A percentile compares a stretch with the other conserved stretches of the same genome.
Evolutionary conservation across 2,888 invertebrate species (phyloP).

Genomic region (Cenopis cana): DNA sequence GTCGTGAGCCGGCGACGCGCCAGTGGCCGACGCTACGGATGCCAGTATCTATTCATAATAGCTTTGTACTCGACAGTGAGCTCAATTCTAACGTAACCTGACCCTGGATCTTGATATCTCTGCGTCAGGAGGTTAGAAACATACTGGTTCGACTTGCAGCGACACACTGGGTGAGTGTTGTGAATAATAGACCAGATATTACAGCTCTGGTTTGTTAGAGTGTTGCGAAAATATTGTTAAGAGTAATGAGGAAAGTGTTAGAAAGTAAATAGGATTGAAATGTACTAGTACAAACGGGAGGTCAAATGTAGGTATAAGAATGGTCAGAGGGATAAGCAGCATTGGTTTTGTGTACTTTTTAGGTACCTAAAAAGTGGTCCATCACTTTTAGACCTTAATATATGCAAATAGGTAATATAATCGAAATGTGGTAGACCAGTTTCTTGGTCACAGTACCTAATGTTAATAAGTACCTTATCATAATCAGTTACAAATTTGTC

Average conservation of each 20-base stretch:
- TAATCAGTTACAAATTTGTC: too few relatives aligned
- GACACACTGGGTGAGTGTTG: neutral
- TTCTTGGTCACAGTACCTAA: too few relatives aligned
- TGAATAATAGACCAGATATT: slow-evolving; percentile 47
- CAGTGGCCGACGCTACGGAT: slow-evolving; percentile 50
- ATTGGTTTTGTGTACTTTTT: too few relatives aligned
- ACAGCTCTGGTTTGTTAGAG: slow-evolving; percentile 44
- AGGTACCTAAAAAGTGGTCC: too few relatives aligned
- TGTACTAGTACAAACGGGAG: neutral
- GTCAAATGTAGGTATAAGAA: neutral
- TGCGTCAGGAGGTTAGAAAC: neutral
- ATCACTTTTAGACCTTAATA: too few relatives aligned
- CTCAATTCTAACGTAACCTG: neutral
- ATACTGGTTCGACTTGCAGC: neutral
- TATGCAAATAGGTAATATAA: too few relatives aligned
- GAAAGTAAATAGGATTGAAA: slow-evolving; percentile 7
- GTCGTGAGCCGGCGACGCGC: slow-evolving; percentile 66
- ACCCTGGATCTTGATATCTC: neutral
- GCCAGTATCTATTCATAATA: slow-evolving; percentile 14
- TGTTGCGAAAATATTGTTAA: slow-evolving; percentile 20
- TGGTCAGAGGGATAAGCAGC: too few relatives aligned
- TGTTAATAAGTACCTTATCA: too few relatives aligned
- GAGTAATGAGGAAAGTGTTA: slow-evolving; percentile 6
- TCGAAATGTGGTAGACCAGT: too few relatives aligned
- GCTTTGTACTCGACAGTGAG: neutral